Percentiles rank a stretch among this genome's conserved stretches.
Conservation (phyloP, 2,797 vertebrate genomes). For the Heliangelus exortis region DNA sequence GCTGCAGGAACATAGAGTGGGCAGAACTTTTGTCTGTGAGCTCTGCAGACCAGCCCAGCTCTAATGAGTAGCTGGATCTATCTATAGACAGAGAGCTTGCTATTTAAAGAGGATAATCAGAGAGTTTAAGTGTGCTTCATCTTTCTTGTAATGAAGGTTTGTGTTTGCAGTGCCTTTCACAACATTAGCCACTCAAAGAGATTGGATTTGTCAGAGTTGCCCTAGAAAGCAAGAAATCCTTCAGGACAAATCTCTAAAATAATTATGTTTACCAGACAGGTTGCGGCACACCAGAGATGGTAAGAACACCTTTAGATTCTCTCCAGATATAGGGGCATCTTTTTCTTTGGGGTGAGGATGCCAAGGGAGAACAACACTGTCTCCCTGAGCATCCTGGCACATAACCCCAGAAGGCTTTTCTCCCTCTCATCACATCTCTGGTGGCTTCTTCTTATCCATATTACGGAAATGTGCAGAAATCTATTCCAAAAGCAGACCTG, state of each 20-base stretch:
- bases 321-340: background rate
- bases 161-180: background rate
- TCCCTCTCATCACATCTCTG: background rate
- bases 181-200: background rate
- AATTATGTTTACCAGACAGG: background rate
- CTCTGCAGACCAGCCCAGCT: background rate
- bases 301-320: background rate
- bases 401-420: background rate
- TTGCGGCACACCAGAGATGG: background rate
- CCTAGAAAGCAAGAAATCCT: background rate
- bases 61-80: conserved; percentile 36
- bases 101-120: conserved; percentile 49
- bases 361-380: background rate
- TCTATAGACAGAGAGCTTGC: background rate
- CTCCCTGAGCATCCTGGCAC: background rate
- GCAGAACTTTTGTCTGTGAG: background rate
- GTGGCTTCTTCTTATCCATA: background rate
- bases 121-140: conserved; percentile 13
- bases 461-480: background rate
- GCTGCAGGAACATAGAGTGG: background rate
- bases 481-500: background rate
- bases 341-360: background rate
- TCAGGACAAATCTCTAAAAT: background rate
- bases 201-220: background rate
- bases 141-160: background rate